A percentile compares a stretch with the other conserved stretches of the same genome.
phyloP scores from a whole-genome alignment of 2,113 vertebrate genomes.

The Emydocephalus ijimae region DNA sequence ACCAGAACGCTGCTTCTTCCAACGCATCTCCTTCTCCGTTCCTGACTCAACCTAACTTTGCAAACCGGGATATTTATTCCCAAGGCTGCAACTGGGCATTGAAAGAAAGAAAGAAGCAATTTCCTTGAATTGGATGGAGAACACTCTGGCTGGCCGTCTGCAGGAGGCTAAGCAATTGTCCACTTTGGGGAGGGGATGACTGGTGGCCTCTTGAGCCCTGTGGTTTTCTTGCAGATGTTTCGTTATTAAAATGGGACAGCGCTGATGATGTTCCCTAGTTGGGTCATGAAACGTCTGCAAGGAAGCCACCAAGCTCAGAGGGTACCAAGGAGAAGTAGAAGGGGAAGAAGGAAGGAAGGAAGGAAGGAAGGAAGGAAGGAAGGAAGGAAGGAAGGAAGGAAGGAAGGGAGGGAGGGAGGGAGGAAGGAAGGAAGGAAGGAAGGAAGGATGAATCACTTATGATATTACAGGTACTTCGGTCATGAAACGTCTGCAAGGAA shows the following conservation, averaged over 20 bases:
- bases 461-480: no score
- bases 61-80: background rate
- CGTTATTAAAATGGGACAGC: background rate
- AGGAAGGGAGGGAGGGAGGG: no score
- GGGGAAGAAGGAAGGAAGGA: no score
- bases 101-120: background rate
- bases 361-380: no score
- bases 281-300: no score
- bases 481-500: no score
- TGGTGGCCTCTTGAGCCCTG: background rate
- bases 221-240: background rate
- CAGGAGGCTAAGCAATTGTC: background rate
- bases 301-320: no score
- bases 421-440: no score
- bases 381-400: no score
- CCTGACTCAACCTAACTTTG: background rate
- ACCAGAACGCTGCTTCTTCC: background rate
- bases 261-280: no score
- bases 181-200: background rate
- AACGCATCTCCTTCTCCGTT: background rate
- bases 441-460: no score
- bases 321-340: no score
- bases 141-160: background rate
- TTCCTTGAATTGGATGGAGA: background rate
- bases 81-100: background rate